Evolutionary conservation across 2,888 invertebrate species (phyloP).

Genomic region (Linyphia triangularis): DNA sequence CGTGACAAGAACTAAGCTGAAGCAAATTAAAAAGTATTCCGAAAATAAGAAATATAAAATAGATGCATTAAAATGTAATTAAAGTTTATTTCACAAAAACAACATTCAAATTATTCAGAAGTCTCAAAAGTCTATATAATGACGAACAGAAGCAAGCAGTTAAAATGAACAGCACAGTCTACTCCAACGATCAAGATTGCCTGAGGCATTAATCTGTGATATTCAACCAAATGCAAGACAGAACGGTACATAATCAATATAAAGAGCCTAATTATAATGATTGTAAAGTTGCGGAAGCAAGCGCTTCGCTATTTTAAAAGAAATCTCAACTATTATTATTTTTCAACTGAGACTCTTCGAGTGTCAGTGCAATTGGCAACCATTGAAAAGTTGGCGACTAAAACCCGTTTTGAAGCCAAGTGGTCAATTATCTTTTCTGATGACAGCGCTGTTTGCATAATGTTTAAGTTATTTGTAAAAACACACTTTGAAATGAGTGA

Average conservation of each 20-base stretch:
- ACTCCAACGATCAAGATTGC: not conserved
- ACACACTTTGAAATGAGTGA: not conserved
- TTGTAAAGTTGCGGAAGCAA: not conserved
- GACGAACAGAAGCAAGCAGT: no score
- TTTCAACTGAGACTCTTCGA: not conserved
- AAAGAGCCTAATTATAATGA: slow-evolving; percentile 28
- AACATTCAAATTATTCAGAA: not conserved
- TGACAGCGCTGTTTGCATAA: not conserved
- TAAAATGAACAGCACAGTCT: not conserved
- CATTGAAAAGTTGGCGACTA: not conserved
- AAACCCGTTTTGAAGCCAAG: not conserved
- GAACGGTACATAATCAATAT: slow-evolving; percentile 23
- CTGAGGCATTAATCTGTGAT: not conserved
- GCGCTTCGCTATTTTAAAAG: slow-evolving; percentile 1
- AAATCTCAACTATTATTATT: slow-evolving; percentile 12
- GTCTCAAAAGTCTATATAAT: not conserved
- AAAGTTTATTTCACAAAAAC: not conserved
- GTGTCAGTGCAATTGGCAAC: not conserved
- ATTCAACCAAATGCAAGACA: slow-evolving; percentile 8
- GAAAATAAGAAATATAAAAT: no score
- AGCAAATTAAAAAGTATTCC: no score
- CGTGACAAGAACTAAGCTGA: no score
- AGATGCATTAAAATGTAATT: not conserved
- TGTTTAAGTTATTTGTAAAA: not conserved
- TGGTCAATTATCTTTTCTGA: not conserved